A percentile compares a stretch with the other conserved stretches of the same genome.
These are phyloP conservation scores for Cephus cinctus DNA, from an alignment of 1,140 invertebrate genomes.

Conservation along the genomic window DNA sequence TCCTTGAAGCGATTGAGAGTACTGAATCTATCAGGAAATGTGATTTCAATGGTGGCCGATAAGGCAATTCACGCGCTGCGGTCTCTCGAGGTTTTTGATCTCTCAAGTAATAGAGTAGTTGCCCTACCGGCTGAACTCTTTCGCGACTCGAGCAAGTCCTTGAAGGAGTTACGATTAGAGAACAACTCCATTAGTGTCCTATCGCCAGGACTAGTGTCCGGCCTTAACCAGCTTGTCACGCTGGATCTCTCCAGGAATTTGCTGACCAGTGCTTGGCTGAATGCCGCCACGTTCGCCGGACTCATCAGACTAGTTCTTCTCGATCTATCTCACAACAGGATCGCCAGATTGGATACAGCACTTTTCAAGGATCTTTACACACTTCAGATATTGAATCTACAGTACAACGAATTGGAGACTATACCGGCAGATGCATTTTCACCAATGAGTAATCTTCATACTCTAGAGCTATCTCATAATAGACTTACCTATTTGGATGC, in stretches of 20 bases:
- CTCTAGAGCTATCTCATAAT: conserved; percentile 75
- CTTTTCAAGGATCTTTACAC: conserved; percentile 81
- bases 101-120: conserved; percentile 85
- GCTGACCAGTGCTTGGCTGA: conserved; percentile 81
- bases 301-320: conserved; percentile 82
- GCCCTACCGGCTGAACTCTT: conserved; percentile 83
- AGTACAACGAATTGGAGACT: conserved; percentile 74
- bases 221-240: conserved; percentile 80
- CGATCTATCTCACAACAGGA: conserved; percentile 81
- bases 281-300: conserved; percentile 78
- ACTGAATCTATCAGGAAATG: conserved; percentile 79
- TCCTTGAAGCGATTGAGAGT: conserved; percentile 71
- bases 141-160: conserved; percentile 70
- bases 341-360: conserved; percentile 76
- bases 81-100: conserved; percentile 76
- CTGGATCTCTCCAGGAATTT: conserved; percentile 87
- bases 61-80: conserved; percentile 76
- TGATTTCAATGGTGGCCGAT: conserved; percentile 82
- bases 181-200: conserved; percentile 85
- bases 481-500: conserved; percentile 71
- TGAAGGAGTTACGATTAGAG: conserved; percentile 83
- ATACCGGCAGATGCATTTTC: conserved; percentile 78
- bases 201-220: conserved; percentile 76
- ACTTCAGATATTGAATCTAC: conserved; percentile 77
- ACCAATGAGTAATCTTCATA: conserved; percentile 80